Conservation (phyloP, 2,797 vertebrate species). For the Clarias fuscus region DNA sequence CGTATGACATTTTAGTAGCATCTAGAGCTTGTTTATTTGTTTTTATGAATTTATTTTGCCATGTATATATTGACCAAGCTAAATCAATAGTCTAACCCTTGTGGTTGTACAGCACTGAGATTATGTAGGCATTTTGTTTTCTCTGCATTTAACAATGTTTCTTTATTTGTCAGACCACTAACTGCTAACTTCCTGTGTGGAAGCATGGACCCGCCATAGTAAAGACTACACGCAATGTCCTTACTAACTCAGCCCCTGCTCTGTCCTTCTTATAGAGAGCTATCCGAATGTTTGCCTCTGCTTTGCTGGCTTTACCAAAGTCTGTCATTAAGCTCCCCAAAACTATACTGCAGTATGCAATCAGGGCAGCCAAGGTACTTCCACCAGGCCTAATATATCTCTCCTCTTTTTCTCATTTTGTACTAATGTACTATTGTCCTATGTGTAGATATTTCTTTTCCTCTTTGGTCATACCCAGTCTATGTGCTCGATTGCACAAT, state of each 20-base stretch:
- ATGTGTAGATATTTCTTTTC: slow-evolving; percentile 51
- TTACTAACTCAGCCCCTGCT: slow-evolving; percentile 68
- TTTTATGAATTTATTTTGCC: neutral
- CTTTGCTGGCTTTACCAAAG: slow-evolving; percentile 97
- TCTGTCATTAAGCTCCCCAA: slow-evolving; percentile 99
- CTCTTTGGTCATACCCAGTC: slow-evolving; percentile 55
- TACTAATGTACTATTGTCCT: slow-evolving; percentile 33
- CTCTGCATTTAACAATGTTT: slow-evolving; percentile 54
- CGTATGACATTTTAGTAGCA: neutral
- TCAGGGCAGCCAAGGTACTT: slow-evolving; percentile 98
- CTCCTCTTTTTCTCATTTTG: slow-evolving; percentile 69
- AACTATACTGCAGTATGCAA: slow-evolving; percentile 97
- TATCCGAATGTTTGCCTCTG: slow-evolving; percentile 97
- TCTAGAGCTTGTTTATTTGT: slow-evolving; percentile 5
- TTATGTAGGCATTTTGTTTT: slow-evolving; percentile 46
- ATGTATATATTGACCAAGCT: slow-evolving; percentile 12
- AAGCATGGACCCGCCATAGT: slow-evolving; percentile 37
- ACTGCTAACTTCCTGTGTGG: slow-evolving; percentile 52
- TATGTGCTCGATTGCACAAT: slow-evolving; percentile 59
- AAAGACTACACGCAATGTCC: slow-evolving; percentile 37
- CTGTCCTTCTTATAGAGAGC: slow-evolving; percentile 91
- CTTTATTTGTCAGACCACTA: slow-evolving; percentile 54
- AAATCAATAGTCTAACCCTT: slow-evolving; percentile 16
- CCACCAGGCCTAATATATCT: slow-evolving; percentile 87
- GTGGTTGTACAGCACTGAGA: slow-evolving; percentile 17